These are phyloP conservation scores for Oophaga sylvatica DNA, from an alignment of 2,797 vertebrate genomes.

Conservation along the genomic window DNA sequence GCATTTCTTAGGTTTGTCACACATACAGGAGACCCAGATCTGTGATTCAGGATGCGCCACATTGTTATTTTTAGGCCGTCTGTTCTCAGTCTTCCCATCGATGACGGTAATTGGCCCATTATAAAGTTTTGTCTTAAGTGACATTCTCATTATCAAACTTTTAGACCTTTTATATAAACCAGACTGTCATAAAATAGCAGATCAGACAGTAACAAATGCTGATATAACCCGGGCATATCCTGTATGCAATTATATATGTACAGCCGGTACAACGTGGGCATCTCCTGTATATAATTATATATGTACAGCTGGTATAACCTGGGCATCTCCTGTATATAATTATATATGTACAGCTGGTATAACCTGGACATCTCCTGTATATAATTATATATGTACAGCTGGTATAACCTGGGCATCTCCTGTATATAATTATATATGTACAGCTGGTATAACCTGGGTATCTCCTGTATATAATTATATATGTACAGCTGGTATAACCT, in stretches of 20 bases:
- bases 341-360: too few species aligned
- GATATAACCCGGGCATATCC: background rate
- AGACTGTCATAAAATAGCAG: background rate
- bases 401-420: too few species aligned
- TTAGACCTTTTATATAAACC: background rate
- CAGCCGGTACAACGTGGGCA: background rate
- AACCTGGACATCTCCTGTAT: background rate
- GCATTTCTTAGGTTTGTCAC: background rate
- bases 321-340: too few species aligned
- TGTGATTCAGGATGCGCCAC: background rate
- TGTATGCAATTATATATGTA: background rate
- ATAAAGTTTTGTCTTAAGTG: background rate
- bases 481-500: too few species aligned
- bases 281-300: background rate
- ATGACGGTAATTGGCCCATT: conserved; percentile 10
- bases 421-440: too few species aligned
- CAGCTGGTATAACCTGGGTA: background rate
- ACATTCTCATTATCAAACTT: conserved; percentile 3
- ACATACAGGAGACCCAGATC: background rate
- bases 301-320: background rate
- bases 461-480: too few species aligned
- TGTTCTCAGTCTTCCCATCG: background rate
- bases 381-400: background rate
- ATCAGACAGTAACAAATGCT: background rate
- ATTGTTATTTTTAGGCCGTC: conserved; percentile 19